Evolutionary conservation across 2,888 invertebrate species (phyloP).

Genomic region (Linnaemya vulpina): DNA sequence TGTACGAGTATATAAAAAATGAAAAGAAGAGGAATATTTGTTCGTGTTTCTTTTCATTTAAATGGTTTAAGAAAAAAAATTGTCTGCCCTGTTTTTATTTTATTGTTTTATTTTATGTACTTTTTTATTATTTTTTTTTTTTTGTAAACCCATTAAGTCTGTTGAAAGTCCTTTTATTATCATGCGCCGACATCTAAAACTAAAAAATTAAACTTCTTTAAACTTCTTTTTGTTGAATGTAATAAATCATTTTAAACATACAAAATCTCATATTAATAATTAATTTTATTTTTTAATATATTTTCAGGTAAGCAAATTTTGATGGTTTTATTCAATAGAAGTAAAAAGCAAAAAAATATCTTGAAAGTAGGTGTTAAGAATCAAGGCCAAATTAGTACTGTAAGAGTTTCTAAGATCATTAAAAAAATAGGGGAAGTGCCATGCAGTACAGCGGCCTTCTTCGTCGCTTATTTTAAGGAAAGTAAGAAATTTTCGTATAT

Average conservation of each 20-base stretch:
- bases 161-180: background rate
- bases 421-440: too few species aligned
- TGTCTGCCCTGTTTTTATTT: background rate
- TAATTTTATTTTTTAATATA: conserved; percentile 2
- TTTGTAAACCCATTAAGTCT: conserved; percentile 40
- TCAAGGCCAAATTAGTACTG: background rate
- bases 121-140: too few species aligned
- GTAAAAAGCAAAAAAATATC: background rate
- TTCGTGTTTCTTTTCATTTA: conserved; percentile 26
- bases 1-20: conserved; percentile 2
- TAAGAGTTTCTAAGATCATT: too few species aligned
- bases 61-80: conserved; percentile 1
- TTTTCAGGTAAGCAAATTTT: conserved; percentile 59
- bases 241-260: conserved; percentile 19
- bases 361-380: background rate
- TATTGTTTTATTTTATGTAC: too few species aligned
- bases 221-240: conserved; percentile 15
- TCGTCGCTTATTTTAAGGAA: too few species aligned
- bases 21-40: background rate
- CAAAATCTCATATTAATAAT: conserved; percentile 16
- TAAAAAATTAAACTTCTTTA: background rate
- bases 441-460: too few species aligned
- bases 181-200: background rate
- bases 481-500: too few species aligned
- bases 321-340: background rate